Percentiles rank a stretch among this genome's conserved stretches.
phyloP scores from a whole-genome alignment of 2,888 invertebrate genomes.

The Zeuzera pyrina region DNA sequence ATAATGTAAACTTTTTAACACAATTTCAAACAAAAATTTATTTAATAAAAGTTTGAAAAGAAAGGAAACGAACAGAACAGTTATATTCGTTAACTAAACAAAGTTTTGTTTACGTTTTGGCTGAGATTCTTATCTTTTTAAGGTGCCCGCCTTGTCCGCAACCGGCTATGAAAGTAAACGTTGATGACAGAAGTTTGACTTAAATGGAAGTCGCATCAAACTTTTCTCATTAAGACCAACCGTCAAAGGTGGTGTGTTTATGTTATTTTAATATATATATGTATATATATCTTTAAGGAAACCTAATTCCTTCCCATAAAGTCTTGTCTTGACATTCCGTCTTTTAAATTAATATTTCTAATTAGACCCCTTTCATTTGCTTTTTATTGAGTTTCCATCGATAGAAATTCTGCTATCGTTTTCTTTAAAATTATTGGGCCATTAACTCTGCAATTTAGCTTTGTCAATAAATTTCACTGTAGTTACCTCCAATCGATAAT shows the following conservation, averaged over 20 bases:
- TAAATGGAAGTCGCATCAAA: slow-evolving; percentile 66
- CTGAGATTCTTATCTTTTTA: slow-evolving; percentile 45
- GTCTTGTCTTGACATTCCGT: too few relatives aligned
- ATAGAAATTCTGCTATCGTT: too few relatives aligned
- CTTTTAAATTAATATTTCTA: background rate
- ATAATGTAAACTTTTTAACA: slow-evolving; percentile 52
- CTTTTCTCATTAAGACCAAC: slow-evolving; percentile 70
- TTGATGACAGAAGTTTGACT: slow-evolving; percentile 66
- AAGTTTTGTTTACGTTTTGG: slow-evolving; percentile 54
- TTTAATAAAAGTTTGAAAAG: slow-evolving; percentile 37
- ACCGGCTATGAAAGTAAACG: slow-evolving; percentile 50
- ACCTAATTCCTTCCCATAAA: too few relatives aligned
- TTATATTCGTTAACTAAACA: slow-evolving; percentile 41
- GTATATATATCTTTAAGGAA: too few relatives aligned
- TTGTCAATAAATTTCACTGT: too few relatives aligned
- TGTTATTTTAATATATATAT: slow-evolving; percentile 60
- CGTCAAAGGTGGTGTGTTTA: slow-evolving; percentile 65
- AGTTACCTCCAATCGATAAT: too few relatives aligned
- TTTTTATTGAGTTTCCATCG: background rate
- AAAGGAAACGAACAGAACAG: slow-evolving; percentile 41
- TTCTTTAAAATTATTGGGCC: too few relatives aligned
- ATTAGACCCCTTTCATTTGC: background rate
- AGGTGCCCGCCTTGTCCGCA: slow-evolving; percentile 26
- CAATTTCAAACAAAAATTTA: slow-evolving; percentile 50
- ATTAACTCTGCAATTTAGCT: too few relatives aligned